These are phyloP conservation scores for Hypanus sabinus DNA, from an alignment of 2,113 vertebrate genomes.

Conservation along the genomic window DNA sequence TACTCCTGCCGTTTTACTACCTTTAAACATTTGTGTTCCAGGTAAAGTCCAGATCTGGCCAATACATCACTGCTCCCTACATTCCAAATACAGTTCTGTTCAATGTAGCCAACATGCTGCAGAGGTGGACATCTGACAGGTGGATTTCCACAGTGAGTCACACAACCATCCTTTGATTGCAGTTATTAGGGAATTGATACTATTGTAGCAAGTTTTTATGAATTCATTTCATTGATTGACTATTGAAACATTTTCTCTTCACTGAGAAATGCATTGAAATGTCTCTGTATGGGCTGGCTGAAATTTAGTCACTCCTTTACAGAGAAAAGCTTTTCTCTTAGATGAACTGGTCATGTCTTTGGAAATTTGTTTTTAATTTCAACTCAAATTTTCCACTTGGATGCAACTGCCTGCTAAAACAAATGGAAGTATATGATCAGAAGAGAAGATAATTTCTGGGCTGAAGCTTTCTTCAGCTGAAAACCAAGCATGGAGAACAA, in stretches of 20 bases:
- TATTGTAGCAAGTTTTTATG: neutral
- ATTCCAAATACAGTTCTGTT: constrained; percentile 56
- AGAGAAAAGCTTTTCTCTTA: too few species aligned
- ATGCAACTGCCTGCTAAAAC: too few species aligned
- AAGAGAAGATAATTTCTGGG: neutral
- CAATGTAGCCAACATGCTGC: constrained; percentile 64
- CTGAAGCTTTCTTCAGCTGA: neutral
- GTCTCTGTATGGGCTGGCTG: neutral
- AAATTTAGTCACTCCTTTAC: neutral
- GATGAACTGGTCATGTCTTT: too few species aligned
- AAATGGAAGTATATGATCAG: too few species aligned
- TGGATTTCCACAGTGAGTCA: constrained; percentile 56
- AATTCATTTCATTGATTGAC: neutral
- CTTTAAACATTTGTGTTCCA: constrained; percentile 39
- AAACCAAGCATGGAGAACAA: too few species aligned
- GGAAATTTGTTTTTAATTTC: too few species aligned
- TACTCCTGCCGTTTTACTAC: neutral
- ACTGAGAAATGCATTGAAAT: neutral
- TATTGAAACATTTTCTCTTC: neutral
- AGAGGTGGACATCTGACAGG: constrained; percentile 60
- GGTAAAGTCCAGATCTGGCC: constrained; percentile 51
- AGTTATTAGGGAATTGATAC: neutral
- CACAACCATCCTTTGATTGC: neutral
- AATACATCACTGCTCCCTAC: constrained; percentile 49
- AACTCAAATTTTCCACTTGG: too few species aligned